These are phyloP conservation scores for Trichonephila clavipes DNA, from an alignment of 1,140 invertebrate species.

Conservation along the genomic window DNA sequence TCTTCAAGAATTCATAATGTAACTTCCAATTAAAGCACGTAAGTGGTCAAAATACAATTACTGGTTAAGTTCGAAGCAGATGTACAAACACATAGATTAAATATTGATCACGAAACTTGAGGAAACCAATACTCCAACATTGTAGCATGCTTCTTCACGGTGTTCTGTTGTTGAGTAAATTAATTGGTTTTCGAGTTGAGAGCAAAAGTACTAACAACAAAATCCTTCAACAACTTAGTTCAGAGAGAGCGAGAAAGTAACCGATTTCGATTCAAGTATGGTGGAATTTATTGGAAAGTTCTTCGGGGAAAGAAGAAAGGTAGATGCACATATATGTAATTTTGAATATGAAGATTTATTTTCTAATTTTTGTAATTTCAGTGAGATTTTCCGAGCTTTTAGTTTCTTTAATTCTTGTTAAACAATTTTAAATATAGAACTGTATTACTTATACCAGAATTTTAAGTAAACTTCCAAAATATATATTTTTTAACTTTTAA, in stretches of 20 bases:
- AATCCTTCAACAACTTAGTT: constrained; percentile 8
- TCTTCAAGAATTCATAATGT: neutral
- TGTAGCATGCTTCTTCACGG: neutral
- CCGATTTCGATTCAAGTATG: neutral
- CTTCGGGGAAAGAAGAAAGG: neutral
- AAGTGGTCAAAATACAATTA: constrained; percentile 8
- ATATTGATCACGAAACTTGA: neutral
- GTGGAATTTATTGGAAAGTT: neutral
- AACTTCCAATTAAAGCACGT: neutral
- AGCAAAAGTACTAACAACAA: neutral
- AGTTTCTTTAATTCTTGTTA: neutral
- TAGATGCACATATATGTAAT: neutral
- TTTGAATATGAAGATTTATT: neutral
- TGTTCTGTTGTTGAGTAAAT: neutral
- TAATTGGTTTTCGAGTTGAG: neutral
- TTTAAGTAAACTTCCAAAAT: no score
- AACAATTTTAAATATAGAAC: no score
- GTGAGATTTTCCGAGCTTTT: neutral
- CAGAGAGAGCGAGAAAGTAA: neutral
- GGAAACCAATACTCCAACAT: neutral
- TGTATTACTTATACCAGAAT: no score
- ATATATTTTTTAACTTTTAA: no score
- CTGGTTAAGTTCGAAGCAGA: neutral
- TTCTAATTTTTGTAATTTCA: neutral
- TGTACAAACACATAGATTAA: neutral